A percentile compares a stretch with the other conserved stretches of the same genome.
Evolutionary conservation across 2,797 vertebrate genomes (phyloP).

Genomic region (Balearica regulorum): DNA sequence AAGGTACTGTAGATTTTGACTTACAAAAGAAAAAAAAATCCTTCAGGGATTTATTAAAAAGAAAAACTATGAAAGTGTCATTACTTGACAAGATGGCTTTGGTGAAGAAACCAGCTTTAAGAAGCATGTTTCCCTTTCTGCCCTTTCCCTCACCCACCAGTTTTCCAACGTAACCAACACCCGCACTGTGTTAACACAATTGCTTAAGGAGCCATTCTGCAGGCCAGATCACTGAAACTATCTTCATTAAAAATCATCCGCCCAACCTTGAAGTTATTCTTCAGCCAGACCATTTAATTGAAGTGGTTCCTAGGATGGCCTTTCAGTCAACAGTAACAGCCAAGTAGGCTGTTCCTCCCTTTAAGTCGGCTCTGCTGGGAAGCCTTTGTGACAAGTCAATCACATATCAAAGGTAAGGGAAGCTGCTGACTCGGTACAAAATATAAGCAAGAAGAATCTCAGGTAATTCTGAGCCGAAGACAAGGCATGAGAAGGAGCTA

Average conservation of each 20-base stretch:
- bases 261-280: background rate
- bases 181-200: background rate
- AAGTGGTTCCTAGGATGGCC: background rate
- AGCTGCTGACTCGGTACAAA: background rate
- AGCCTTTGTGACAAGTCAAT: background rate
- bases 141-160: background rate
- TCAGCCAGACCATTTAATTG: background rate
- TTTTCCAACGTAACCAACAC: background rate
- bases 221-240: background rate
- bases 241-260: background rate
- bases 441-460: background rate
- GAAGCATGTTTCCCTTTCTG: background rate
- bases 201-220: background rate
- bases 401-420: background rate
- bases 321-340: background rate
- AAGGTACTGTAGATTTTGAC: background rate
- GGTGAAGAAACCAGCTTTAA: background rate
- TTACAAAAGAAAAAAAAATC: slow-evolving; percentile 9
- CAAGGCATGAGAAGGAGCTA: background rate
- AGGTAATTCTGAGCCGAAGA: background rate
- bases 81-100: background rate
- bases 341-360: background rate
- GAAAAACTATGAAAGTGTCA: background rate
- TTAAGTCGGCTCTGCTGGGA: background rate
- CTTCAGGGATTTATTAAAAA: background rate